These are phyloP conservation scores for Galerucella calmariensis DNA, from an alignment of 2,888 invertebrate genomes.

Conservation along the genomic window DNA sequence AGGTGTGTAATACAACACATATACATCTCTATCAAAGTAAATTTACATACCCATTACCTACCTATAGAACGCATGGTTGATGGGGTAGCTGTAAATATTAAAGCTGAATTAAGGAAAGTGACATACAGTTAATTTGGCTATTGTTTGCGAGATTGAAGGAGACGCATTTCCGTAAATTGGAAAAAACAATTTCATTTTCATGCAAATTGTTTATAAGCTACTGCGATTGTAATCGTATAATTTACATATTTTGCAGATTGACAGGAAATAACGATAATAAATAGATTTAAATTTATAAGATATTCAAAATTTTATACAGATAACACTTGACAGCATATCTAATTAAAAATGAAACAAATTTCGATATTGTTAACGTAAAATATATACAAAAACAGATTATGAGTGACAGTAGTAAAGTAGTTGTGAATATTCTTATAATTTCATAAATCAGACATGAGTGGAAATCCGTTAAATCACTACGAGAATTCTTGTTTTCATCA, in stretches of 20 bases:
- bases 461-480: no score
- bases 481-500: no score
- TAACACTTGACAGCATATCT: no score
- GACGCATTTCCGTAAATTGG: slow-evolving; percentile 18
- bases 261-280: not conserved
- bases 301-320: not conserved
- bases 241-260: slow-evolving; percentile 1
- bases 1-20: slow-evolving; percentile 22
- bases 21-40: slow-evolving; percentile 25
- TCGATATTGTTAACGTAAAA: no score
- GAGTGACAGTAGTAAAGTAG: no score
- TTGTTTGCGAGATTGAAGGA: slow-evolving; percentile 29
- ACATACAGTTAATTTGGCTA: slow-evolving; percentile 32
- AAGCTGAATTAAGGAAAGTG: slow-evolving; percentile 33
- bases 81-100: slow-evolving; percentile 34
- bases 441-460: no score
- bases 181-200: slow-evolving; percentile 23
- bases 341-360: no score
- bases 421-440: no score
- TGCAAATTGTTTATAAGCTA: slow-evolving; percentile 17
- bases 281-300: not conserved
- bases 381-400: no score
- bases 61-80: slow-evolving; percentile 30
- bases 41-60: slow-evolving; percentile 36
- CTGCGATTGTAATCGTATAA: not conserved